Evolutionary conservation across 30 jellyfish, hydroid and myxozoan genomes (phyloP).

Genomic region (Hydra vulgaris): DNA sequence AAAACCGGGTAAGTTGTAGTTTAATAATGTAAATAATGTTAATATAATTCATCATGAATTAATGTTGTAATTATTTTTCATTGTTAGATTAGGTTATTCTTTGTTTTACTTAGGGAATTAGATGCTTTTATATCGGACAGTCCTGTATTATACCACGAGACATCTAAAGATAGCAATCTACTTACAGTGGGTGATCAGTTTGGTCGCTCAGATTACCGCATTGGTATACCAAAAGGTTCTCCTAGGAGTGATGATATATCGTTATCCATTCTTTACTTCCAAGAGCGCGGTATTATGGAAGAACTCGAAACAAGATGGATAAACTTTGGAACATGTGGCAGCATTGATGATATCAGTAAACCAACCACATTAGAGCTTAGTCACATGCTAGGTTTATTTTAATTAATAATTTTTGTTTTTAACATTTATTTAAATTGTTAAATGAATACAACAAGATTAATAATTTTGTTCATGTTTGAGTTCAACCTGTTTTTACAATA

Average conservation of each 20-base stretch:
- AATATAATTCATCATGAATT: no score
- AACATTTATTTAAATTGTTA: no score
- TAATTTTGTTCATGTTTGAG: background rate
- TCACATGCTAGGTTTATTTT: slow-evolving; percentile 66
- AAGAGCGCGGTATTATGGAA: slow-evolving; percentile 88
- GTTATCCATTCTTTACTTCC: slow-evolving; percentile 62
- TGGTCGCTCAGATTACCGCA: slow-evolving; percentile 83
- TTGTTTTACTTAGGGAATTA: no score
- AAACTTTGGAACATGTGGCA: slow-evolving; percentile 61
- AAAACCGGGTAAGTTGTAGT: slow-evolving; percentile 72
- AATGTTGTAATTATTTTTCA: no score
- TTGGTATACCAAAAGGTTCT: slow-evolving; percentile 81
- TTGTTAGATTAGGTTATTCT: no score
- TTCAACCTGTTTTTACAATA: background rate
- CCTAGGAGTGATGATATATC: slow-evolving; percentile 74
- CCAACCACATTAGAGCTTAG: slow-evolving; percentile 68
- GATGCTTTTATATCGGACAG: slow-evolving; percentile 90
- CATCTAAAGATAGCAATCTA: slow-evolving; percentile 47
- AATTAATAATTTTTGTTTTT: no score
- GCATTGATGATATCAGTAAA: slow-evolving; percentile 16
- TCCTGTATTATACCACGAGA: slow-evolving; percentile 59
- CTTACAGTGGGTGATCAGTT: slow-evolving; percentile 66
- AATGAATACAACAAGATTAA: no score
- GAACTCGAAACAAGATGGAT: slow-evolving; percentile 76
- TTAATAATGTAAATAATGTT: no score